phyloP scores from a whole-genome alignment of 2,113 vertebrate genomes.

The Phrynosoma platyrhinos region DNA sequence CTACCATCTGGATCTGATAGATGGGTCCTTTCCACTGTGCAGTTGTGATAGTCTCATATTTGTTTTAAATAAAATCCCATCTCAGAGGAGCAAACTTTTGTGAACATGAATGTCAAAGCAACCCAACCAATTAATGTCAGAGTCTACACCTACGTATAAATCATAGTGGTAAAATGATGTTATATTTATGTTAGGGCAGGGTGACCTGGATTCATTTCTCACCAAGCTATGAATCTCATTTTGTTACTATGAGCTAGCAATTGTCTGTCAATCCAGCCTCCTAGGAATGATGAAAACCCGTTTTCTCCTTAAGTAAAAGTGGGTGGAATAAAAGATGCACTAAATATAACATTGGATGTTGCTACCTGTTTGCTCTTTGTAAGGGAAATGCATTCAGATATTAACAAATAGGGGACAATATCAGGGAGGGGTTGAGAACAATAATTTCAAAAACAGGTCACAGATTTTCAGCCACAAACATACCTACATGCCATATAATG shows the following conservation, averaged over 20 bases:
- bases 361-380: background rate
- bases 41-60: background rate
- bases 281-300: no score
- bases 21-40: background rate
- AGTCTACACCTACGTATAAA: background rate
- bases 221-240: background rate
- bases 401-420: background rate
- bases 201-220: background rate
- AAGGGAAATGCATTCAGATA: background rate
- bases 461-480: constrained; percentile 2
- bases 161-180: background rate
- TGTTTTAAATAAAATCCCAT: no score
- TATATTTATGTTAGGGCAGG: background rate
- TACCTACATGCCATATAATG: background rate
- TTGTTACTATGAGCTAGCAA: background rate
- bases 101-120: background rate
- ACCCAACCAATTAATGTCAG: background rate
- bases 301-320: no score
- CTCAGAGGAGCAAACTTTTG: background rate
- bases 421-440: background rate
- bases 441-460: background rate
- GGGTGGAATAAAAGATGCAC: background rate
- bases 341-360: background rate
- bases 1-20: background rate
- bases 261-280: background rate